Conservation (phyloP, 2,113 vertebrate species). For the Oreocharis arfaki region DNA sequence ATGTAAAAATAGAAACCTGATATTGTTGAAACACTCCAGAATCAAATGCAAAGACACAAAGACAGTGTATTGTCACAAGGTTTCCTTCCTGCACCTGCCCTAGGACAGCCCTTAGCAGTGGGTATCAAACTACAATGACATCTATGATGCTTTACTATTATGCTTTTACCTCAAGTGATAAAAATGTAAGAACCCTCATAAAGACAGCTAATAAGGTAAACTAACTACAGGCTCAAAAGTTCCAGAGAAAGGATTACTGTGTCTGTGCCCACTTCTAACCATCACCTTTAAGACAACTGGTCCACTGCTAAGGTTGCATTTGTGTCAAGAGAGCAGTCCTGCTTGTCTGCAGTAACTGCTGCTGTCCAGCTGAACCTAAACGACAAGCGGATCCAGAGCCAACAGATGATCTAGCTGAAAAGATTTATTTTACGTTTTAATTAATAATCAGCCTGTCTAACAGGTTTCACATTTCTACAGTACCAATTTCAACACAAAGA, state of each 20-base stretch:
- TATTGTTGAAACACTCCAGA: not conserved
- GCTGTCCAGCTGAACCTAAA: not conserved
- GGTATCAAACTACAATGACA: not conserved
- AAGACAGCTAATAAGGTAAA: not conserved
- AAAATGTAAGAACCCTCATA: not conserved
- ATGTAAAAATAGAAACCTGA: not conserved
- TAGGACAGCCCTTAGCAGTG: fast-evolving
- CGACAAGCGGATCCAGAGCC: not conserved
- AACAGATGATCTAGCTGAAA: not conserved
- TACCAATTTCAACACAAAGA: not conserved
- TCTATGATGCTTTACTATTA: not conserved
- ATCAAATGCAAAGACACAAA: not conserved
- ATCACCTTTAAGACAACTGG: not conserved
- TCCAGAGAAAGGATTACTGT: not conserved
- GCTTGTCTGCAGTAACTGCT: not conserved
- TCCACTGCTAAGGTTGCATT: not conserved
- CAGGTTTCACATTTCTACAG: not conserved
- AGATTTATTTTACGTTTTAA: not conserved
- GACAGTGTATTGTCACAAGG: fast-evolving
- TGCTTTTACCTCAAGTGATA: not conserved
- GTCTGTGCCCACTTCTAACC: not conserved
- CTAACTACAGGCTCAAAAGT: not conserved
- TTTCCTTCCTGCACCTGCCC: not conserved
- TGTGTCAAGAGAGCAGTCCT: not conserved
- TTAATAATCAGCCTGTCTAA: not conserved